These are phyloP conservation scores for Resseliella maxima DNA, from an alignment of 2,888 invertebrate species.

Conservation along the genomic window DNA sequence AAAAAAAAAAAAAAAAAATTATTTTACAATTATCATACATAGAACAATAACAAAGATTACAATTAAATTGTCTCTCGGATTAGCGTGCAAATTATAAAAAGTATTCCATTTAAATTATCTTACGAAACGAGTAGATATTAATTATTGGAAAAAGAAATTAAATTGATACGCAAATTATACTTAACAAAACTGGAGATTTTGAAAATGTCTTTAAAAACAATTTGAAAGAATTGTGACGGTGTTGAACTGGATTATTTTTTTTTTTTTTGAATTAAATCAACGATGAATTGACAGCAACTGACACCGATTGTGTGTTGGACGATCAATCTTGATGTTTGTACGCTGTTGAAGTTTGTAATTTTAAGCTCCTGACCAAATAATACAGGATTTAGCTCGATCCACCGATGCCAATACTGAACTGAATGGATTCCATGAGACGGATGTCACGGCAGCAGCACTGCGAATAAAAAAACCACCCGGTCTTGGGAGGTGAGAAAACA, in stretches of 20 bases:
- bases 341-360: background rate
- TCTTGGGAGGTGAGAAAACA: slow-evolving; percentile 56
- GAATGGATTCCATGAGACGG: slow-evolving; percentile 90
- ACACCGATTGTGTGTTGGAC: background rate
- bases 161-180: slow-evolving; percentile 13
- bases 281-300: background rate
- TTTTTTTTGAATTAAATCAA: too few relatives aligned
- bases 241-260: too few relatives aligned
- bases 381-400: slow-evolving; percentile 83
- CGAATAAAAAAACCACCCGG: slow-evolving; percentile 66
- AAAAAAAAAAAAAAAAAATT: background rate
- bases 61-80: background rate
- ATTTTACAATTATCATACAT: slow-evolving; percentile 9
- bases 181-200: slow-evolving; percentile 7
- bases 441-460: slow-evolving; percentile 86
- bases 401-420: slow-evolving; percentile 84
- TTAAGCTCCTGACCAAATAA: slow-evolving; percentile 80
- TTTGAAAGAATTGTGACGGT: too few relatives aligned
- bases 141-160: background rate
- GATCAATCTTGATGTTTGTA: background rate
- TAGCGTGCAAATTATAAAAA: background rate
- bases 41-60: background rate
- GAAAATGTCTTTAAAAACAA: slow-evolving; percentile 24
- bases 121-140: background rate
- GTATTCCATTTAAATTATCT: background rate